Evolutionary conservation across 2,113 vertebrate genomes (phyloP), one percentile per base, ranked within the genome.

Genomic region (Polyodon spathula): DNA sequence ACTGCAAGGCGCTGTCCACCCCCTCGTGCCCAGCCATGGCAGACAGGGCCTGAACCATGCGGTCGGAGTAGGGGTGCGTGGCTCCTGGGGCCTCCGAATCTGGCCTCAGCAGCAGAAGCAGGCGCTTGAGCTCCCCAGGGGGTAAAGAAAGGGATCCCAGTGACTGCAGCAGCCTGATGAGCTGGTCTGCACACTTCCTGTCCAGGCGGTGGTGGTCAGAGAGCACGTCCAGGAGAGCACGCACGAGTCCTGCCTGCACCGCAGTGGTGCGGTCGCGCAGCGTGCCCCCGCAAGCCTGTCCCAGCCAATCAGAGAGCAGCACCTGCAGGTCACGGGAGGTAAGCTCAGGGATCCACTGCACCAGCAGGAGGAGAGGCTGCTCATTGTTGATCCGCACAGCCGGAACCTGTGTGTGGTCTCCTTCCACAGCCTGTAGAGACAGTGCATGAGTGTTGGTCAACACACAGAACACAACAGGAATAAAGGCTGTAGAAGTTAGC

Each of bases 211-310:
- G 72, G 0, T 89, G 82, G 0, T 78, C 4, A 1, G 73, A 70
- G n/a, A 99, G 78, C 0, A 93, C 83, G 1, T 67, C 80, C 74
- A 97, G 71, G 48, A 97, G 74, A 9, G 70, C 79, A 8, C 85
- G 78, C 56, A 97, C 88, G 86, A 98, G 90, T 42, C 94, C 94
- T 0, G 92, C 94, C 74, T 93, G 89, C 62, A 96, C 94, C 0
- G 93, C 92, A 1, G 92, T 91, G 2, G 90, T 89, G 43, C 92
- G 92, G 71, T 91, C 94, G 59, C 88, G 78, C 27, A 93, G 75
- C 3, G 92, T 87, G 56, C 89, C 84, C 9, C 92, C 83, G 9
- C 94, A 98, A 43, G 94, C 87, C 0, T 81, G 71, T 5, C 86
- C 81, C 59, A 98, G 82, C 78, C 88, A 87, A 16, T 83, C 84